Conservation (phyloP, 2,113 vertebrate genomes). For the Anguilla rostrata region DNA sequence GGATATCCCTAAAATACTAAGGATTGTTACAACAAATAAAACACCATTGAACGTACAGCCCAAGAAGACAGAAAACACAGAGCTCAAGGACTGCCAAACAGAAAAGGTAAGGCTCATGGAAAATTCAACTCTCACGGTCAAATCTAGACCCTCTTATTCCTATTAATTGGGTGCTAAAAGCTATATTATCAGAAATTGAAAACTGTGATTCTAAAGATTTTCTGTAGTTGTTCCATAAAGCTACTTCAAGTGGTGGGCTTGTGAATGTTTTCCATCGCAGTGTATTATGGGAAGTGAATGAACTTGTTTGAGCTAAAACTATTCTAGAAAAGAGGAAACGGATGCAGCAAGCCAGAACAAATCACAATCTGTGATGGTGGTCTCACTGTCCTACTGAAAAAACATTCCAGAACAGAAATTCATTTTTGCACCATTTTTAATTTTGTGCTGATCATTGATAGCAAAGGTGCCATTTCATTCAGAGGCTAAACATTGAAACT, state of each 20-base stretch:
- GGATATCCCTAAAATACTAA: conserved; percentile 74
- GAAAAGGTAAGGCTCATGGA: conserved; percentile 65
- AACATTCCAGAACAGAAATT: too few species aligned
- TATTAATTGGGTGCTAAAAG: neutral
- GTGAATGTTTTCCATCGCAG: neutral
- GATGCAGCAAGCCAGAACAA: too few species aligned
- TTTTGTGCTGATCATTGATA: too few species aligned
- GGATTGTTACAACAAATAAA: conserved; percentile 66
- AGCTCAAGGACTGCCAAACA: conserved; percentile 65
- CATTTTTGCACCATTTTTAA: too few species aligned
- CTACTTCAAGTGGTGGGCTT: neutral
- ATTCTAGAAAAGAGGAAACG: too few species aligned
- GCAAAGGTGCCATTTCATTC: too few species aligned
- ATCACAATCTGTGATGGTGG: too few species aligned
- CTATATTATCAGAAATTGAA: conserved; percentile 37
- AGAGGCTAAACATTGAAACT: too few species aligned
- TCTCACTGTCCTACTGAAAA: too few species aligned
- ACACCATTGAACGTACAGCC: conserved; percentile 53
- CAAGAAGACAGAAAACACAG: conserved; percentile 62
- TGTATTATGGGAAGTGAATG: too few species aligned
- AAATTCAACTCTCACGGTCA: conserved; percentile 53
- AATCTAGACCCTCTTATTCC: conserved; percentile 41
- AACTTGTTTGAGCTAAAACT: too few species aligned
- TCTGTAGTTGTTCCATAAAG: too few species aligned
- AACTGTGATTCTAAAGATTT: conserved; percentile 34